A percentile compares a stretch with the other conserved stretches of the same genome.
phyloP scores from a whole-genome alignment of 2,113 vertebrate species.

The Craseonycteris thonglongyai region DNA sequence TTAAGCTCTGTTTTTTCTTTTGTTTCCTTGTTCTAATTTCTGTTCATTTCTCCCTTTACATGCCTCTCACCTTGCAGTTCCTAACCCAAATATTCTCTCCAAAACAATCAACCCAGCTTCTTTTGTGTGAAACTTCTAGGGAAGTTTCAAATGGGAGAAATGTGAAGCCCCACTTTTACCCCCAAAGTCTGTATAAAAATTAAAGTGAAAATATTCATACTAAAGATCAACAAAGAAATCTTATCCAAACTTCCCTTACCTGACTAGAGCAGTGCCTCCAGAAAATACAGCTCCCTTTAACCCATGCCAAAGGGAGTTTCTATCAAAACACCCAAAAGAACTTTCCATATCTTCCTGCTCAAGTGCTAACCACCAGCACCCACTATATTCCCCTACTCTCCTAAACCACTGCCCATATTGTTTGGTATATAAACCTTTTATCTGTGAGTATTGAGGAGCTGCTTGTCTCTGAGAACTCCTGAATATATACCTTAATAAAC shows the following conservation, averaged over 20 bases:
- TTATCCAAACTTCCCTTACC: not conserved
- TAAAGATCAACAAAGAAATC: not conserved
- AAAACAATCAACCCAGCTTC: not conserved
- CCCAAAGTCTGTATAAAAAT: not conserved
- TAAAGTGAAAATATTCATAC: not conserved
- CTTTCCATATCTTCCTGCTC: not conserved
- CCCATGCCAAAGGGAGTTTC: not conserved
- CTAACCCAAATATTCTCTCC: not conserved
- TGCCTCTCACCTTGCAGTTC: not conserved
- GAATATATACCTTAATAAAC: not conserved
- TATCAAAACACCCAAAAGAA: not conserved
- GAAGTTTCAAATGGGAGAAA: not conserved
- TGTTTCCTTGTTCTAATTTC: not conserved
- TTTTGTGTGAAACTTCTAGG: not conserved
- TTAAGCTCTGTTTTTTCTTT: not conserved
- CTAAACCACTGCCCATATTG: not conserved
- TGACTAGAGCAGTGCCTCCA: not conserved
- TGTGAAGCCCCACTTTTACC: not conserved
- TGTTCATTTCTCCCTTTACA: not conserved
- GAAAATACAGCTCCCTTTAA: not conserved
- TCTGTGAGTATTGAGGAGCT: not conserved
- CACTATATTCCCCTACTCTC: too few relatives aligned
- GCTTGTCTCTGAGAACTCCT: not conserved
- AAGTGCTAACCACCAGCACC: not conserved
- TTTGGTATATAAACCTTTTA: not conserved